Base-by-base conservation (phyloP, 2,888 invertebrate species). In the Coleophora flavipennella region DNA sequence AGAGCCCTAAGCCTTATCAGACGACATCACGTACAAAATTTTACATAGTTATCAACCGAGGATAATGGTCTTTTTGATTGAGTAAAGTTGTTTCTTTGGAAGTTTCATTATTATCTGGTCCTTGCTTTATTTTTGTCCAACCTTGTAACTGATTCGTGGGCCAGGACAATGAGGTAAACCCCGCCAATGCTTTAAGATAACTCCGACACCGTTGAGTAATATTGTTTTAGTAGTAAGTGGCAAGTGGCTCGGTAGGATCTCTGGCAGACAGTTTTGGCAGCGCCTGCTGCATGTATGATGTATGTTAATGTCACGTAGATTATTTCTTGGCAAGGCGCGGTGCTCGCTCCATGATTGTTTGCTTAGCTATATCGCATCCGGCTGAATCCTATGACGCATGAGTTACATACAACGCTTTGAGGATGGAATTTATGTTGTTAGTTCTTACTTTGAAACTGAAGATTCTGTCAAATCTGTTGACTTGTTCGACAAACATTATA, bases 231-330 rank as follows among this genome's bases (percentile, higher is more conserved):
- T n/a, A 12, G 37, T 37, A 31, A 31, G 72, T 68, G 65, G 70
- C 71, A 72, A 74, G 68, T 71, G 63, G 66, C 57, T 59, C 57
- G 55, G 50, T 48, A 53, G 58, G 66, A 62, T 62, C 60, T 51
- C 66, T 56, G 67, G 71, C 69, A 72, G 70, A 70, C 70, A 70
- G 65, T 72, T 76, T 78, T 80, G 79, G 80, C 80, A 79, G 67
- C 68, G 70, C 64, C 57, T 66, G 59, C 49, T 55, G 61, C 66
- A 75, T 55, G 61, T 66, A 75, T 78, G 81, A 81, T 78, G 72
- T 77, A 81, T 80, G 79, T 71, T 79, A 76, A 71, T 78, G 79
- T 80, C 79, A 74, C 67, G 59, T 75, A 69, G 79, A 80, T 81
- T 81, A 81, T 79, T 75, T 74, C 76, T 81, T 80, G 83, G 81